Conservation (phyloP, 2,113 vertebrate species). For the Dicaeum eximium region DNA sequence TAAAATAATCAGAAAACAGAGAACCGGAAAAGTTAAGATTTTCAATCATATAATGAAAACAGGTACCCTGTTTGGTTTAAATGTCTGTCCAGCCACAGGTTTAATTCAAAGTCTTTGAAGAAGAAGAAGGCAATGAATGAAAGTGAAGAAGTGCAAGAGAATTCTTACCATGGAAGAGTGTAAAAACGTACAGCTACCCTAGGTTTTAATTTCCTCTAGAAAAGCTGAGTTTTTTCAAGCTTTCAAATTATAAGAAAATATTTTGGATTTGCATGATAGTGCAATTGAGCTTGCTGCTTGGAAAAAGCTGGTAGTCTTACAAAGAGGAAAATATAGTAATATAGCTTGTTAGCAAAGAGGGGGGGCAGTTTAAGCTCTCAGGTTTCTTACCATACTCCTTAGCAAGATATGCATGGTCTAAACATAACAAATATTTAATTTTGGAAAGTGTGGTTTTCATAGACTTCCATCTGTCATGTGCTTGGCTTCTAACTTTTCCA, state of each 20-base stretch:
- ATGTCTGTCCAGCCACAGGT: not conserved
- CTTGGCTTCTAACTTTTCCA: not conserved
- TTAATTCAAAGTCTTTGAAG: not conserved
- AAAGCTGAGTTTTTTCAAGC: not conserved
- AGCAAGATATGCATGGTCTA: not conserved
- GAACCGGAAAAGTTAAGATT: not conserved
- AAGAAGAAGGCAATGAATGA: not conserved
- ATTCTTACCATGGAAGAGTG: not conserved
- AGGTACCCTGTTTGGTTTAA: not conserved
- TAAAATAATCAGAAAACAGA: not conserved
- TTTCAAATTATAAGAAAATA: not conserved
- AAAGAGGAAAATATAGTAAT: not conserved
- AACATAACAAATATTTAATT: not conserved
- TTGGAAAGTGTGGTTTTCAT: not conserved
- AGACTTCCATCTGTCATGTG: not conserved
- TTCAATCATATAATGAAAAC: not conserved
- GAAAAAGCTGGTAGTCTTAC: not conserved
- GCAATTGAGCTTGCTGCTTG: not conserved
- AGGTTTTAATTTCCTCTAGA: not conserved
- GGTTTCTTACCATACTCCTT: not conserved
- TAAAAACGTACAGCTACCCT: fast-evolving
- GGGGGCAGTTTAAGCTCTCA: not conserved
- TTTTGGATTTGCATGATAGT: not conserved
- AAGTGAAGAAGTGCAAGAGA: not conserved
- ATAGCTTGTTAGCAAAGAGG: not conserved